phyloP scores from a whole-genome alignment of 2,113 vertebrate species.

The Aegithalos caudatus region DNA sequence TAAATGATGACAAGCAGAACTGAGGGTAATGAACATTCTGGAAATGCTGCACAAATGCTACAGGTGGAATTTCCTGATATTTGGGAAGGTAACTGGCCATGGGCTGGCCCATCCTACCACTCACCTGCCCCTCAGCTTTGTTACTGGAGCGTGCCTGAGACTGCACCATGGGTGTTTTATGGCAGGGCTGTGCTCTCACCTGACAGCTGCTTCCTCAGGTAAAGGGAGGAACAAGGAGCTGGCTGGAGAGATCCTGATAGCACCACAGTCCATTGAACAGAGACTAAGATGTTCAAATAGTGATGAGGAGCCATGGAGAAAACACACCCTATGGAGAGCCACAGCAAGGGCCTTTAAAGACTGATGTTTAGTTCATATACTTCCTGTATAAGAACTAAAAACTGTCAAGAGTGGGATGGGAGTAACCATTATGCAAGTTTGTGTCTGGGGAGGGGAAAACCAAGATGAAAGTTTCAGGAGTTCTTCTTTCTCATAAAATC shows the following conservation, averaged over 20 bases:
- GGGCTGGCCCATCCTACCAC: background rate
- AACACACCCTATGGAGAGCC: background rate
- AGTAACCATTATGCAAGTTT: background rate
- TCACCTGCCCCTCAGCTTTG: background rate
- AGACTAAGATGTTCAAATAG: background rate
- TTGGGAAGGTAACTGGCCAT: background rate
- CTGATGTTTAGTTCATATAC: background rate
- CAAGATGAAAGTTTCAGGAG: background rate
- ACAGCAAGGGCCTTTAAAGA: background rate
- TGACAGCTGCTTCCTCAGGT: background rate
- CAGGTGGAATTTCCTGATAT: background rate
- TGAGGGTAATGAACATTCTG: background rate
- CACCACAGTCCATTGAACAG: background rate
- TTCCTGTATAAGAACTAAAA: background rate
- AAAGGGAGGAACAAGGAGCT: background rate
- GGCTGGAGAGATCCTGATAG: background rate
- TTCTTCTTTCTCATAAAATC: background rate
- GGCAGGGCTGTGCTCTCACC: background rate
- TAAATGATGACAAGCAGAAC: background rate
- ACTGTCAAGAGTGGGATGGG: background rate
- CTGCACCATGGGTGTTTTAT: background rate
- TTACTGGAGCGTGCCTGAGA: fast-evolving
- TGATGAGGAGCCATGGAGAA: background rate
- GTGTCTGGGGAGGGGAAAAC: background rate
- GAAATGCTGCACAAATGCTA: background rate